Evolutionary conservation across 2,888 invertebrate genomes (phyloP).

Genomic region (Parnassius mnemosyne): DNA sequence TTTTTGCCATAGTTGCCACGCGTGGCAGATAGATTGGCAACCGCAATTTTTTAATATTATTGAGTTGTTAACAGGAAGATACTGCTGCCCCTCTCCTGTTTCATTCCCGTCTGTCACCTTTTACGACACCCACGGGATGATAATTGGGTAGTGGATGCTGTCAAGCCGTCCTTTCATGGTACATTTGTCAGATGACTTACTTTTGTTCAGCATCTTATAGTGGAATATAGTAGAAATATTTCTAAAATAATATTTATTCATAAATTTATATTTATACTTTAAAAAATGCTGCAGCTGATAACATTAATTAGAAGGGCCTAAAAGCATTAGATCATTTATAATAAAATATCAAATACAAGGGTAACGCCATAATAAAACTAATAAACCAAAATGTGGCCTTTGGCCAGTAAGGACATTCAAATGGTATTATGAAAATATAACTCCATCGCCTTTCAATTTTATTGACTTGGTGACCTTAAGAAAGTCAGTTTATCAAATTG

Average conservation of each 20-base stretch:
- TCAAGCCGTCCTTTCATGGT: no score
- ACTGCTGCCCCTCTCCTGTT: no score
- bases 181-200: no score
- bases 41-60: no score
- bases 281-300: background rate
- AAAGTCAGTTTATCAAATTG: slow-evolving; percentile 56
- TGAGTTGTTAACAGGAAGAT: no score
- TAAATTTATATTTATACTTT: background rate
- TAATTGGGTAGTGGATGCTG: no score
- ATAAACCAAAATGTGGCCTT: slow-evolving; percentile 69
- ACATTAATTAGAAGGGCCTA: slow-evolving; percentile 48
- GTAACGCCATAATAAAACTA: slow-evolving; percentile 73
- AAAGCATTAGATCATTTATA: slow-evolving; percentile 43
- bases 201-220: no score
- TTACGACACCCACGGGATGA: no score
- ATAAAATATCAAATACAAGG: slow-evolving; percentile 51
- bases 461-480: slow-evolving; percentile 69
- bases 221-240: background rate
- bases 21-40: no score
- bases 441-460: slow-evolving; percentile 67
- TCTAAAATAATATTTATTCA: background rate
- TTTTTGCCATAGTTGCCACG: no score
- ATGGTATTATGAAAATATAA: slow-evolving; percentile 62
- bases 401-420: slow-evolving; percentile 56
- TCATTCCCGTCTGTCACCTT: no score